Conservation (phyloP, 1,140 invertebrate genomes). For the Hylaeus volcanicus region DNA sequence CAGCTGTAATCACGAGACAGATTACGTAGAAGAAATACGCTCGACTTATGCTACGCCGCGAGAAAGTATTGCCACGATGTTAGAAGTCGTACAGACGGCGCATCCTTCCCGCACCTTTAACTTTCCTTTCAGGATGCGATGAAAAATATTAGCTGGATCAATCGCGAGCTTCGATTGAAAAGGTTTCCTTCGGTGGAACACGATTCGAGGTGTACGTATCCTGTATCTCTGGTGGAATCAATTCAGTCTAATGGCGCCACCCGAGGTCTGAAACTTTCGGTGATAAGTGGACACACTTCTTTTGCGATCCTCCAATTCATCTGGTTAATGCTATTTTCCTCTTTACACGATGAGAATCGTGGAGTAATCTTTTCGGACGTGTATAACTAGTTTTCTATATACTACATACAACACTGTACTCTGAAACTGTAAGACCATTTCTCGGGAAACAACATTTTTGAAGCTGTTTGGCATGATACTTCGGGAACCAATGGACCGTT, state of each 20-base stretch:
- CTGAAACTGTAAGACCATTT: too few relatives aligned
- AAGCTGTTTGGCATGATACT: too few relatives aligned
- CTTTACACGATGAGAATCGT: too few relatives aligned
- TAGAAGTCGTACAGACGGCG: too few relatives aligned
- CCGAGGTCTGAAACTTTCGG: conserved; percentile 1
- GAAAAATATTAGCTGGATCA: conserved; percentile 29
- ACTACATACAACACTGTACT: too few relatives aligned
- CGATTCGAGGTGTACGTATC: conserved; percentile 21
- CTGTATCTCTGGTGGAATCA: conserved; percentile 45
- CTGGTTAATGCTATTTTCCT: too few relatives aligned
- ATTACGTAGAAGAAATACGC: too few relatives aligned
- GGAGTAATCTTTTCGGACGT: too few relatives aligned
- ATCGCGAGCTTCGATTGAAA: conserved; percentile 23
- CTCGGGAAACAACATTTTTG: too few relatives aligned
- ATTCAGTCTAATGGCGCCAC: conserved; percentile 36
- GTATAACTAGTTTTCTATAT: too few relatives aligned
- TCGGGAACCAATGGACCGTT: too few relatives aligned
- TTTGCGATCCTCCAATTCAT: background rate
- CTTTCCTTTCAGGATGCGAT: background rate
- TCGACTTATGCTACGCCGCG: background rate
- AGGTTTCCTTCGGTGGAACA: conserved; percentile 30
- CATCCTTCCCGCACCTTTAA: background rate
- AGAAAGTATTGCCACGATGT: background rate
- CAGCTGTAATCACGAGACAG: too few relatives aligned
- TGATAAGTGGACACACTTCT: conserved; percentile 22